A percentile compares a stretch with the other conserved stretches of the same genome.
Evolutionary conservation across 2,888 invertebrate genomes (phyloP).

Genomic region (Dryomyza anilis): DNA sequence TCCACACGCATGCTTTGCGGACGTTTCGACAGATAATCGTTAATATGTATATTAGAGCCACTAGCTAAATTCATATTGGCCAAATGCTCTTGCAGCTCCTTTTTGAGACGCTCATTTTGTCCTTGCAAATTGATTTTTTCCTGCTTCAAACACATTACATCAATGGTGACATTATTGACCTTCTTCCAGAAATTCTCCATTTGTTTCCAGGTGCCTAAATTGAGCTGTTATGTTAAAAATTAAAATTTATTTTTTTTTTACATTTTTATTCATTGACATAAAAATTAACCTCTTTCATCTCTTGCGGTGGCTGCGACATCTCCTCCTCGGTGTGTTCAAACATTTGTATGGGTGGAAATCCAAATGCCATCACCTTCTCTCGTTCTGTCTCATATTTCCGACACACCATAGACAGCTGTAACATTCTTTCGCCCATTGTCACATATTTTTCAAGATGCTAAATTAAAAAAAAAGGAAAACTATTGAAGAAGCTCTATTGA

Average conservation of each 20-base stretch:
- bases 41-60: constrained; percentile 52
- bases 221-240: constrained; percentile 57
- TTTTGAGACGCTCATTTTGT: constrained; percentile 70
- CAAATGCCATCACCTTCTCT: constrained; percentile 63
- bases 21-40: constrained; percentile 52
- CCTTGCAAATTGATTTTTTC: constrained; percentile 59
- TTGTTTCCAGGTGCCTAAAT: constrained; percentile 65
- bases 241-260: background rate
- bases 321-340: constrained; percentile 51
- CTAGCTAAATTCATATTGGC: constrained; percentile 65
- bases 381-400: constrained; percentile 70
- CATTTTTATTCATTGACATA: too few species aligned
- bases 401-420: constrained; percentile 69
- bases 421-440: constrained; percentile 67
- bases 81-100: constrained; percentile 68
- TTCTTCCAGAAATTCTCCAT: constrained; percentile 75
- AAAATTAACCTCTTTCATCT: constrained; percentile 35
- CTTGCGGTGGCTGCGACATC: constrained; percentile 32
- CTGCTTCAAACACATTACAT: constrained; percentile 63
- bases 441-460: constrained; percentile 65
- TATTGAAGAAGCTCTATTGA: background rate
- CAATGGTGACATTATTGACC: constrained; percentile 65
- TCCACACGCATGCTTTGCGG: constrained; percentile 60
- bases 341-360: too few species aligned
- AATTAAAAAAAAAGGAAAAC: background rate